Conservation (phyloP, 2,113 vertebrate species). For the Ornithorhynchus anatinus region DNA sequence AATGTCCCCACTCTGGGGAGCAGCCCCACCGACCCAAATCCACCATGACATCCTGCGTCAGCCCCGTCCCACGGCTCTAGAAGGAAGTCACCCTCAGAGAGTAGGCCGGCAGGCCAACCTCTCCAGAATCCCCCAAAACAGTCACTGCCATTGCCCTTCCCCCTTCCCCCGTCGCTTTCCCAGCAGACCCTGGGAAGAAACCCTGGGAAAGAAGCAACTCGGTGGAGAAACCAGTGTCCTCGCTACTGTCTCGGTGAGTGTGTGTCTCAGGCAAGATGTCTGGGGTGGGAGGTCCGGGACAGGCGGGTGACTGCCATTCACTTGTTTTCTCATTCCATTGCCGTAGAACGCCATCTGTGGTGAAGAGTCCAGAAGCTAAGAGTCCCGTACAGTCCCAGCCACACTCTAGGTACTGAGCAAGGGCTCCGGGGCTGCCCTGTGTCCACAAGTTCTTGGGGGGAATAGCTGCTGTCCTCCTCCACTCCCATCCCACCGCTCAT, state of each 20-base stretch:
- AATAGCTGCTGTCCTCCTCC: no score
- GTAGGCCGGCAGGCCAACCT: no score
- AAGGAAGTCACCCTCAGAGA: no score
- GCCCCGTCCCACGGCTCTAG: no score
- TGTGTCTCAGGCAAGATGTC: neutral
- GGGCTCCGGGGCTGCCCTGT: neutral
- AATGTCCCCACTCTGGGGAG: no score
- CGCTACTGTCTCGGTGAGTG: constrained; percentile 89
- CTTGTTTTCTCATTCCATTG: constrained; percentile 72
- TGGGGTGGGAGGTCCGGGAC: fast-evolving
- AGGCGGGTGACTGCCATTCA: constrained; percentile 35
- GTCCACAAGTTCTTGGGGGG: no score
- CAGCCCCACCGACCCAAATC: no score
- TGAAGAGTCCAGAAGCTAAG: constrained; percentile 83
- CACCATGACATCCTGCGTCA: no score
- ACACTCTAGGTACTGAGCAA: constrained; percentile 78
- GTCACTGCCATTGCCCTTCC: no score
- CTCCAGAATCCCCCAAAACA: no score
- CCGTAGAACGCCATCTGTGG: constrained; percentile 79
- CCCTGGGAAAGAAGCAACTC: constrained; percentile 98
- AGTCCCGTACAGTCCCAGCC: constrained; percentile 78
- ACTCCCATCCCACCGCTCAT: no score
- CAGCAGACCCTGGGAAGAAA: constrained; percentile 90
- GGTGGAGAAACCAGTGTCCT: constrained; percentile 87
- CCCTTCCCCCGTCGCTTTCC: no score